Conservation (phyloP, 1,140 invertebrate species). For the Oryzaephilus surinamensis region DNA sequence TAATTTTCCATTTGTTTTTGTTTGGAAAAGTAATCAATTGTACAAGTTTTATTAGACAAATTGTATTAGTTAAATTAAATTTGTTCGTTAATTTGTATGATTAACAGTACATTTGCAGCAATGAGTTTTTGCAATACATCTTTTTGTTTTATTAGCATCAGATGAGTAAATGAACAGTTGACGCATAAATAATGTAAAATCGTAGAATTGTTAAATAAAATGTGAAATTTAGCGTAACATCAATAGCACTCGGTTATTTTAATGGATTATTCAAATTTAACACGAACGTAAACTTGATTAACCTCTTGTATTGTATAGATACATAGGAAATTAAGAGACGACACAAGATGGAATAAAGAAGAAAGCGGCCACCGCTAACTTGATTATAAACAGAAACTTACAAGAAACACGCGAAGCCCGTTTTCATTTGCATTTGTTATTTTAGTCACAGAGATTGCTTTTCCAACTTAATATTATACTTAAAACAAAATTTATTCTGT, state of each 20-base stretch:
- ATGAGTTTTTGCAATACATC: no score
- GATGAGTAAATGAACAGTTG: background rate
- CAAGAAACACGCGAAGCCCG: constrained; percentile 10
- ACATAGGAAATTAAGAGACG: constrained; percentile 10
- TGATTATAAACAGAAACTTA: constrained; percentile 10
- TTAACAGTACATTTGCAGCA: constrained; percentile 1
- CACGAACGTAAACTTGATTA: constrained; percentile 10
- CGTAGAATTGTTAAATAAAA: constrained; percentile 2
- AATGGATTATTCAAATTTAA: constrained; percentile 7
- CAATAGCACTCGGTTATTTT: no score
- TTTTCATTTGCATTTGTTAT: constrained; percentile 11
- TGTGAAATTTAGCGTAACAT: constrained; percentile 1
- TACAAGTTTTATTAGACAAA: no score
- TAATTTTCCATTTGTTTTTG: no score
- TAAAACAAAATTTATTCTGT: constrained; percentile 7
- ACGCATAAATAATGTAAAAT: constrained; percentile 5
- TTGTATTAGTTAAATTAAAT: no score
- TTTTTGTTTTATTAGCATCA: no score
- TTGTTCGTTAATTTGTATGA: no score
- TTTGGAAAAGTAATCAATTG: no score
- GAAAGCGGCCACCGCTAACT: constrained; percentile 10
- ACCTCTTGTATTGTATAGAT: constrained; percentile 11
- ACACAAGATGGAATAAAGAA: constrained; percentile 8
- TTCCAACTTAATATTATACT: constrained; percentile 9
- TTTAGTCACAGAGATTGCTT: constrained; percentile 9